Conservation (phyloP, 2,113 vertebrate genomes). For the Bolborhynchus lineola region DNA sequence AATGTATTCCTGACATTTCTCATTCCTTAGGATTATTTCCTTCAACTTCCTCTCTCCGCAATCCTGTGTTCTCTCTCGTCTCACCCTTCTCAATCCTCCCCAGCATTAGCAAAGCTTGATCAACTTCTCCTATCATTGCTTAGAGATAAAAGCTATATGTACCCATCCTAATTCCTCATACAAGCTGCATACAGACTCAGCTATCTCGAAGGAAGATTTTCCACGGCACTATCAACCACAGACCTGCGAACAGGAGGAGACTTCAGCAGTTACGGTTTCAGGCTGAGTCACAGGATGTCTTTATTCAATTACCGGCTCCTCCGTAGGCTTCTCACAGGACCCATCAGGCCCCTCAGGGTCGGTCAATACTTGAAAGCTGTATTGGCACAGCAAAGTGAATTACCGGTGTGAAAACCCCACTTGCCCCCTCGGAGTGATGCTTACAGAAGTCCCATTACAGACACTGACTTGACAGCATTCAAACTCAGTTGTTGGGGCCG, state of each 20-base stretch:
- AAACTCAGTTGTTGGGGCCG: not conserved
- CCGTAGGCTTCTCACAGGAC: not conserved
- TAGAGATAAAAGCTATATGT: not conserved
- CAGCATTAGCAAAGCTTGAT: constrained; percentile 21
- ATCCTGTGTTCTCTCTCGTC: not conserved
- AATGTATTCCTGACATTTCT: constrained; percentile 26
- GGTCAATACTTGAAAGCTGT: not conserved
- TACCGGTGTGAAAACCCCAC: not conserved
- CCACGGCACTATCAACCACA: not conserved
- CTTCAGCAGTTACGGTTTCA: not conserved
- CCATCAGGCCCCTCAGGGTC: not conserved
- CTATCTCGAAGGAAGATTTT: not conserved
- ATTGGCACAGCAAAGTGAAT: not conserved
- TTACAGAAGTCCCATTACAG: not conserved
- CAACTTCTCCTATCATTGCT: not conserved
- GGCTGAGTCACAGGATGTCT: not conserved
- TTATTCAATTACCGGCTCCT: not conserved
- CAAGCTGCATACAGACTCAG: not conserved
- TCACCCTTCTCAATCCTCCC: not conserved
- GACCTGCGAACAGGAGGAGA: not conserved
- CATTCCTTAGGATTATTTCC: not conserved
- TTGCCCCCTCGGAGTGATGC: not conserved
- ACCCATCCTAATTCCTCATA: not conserved
- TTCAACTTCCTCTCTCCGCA: not conserved
- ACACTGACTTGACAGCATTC: not conserved